Evolutionary conservation across 2,888 invertebrate species (phyloP).

Genomic region (Leucophora obtusa): DNA sequence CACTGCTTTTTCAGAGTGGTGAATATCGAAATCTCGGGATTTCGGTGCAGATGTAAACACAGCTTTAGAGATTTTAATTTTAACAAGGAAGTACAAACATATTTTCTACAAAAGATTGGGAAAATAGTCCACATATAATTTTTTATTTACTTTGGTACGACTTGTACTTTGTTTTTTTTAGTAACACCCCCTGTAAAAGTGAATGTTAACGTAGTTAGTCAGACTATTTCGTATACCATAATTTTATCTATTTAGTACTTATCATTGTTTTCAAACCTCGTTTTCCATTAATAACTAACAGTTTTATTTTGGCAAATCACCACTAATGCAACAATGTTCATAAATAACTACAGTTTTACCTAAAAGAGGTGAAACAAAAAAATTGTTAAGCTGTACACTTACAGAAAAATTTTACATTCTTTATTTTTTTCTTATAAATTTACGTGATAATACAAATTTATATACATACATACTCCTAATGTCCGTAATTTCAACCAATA

Average conservation of each 20-base stretch:
- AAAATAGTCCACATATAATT: constrained; percentile 21
- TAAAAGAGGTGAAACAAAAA: neutral
- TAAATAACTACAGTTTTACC: neutral
- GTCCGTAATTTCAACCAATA: too few species aligned
- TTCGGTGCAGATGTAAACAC: too few species aligned
- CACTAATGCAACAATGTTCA: constrained; percentile 1
- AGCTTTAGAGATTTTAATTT: too few species aligned
- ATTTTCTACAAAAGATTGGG: constrained; percentile 23
- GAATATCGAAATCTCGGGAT: too few species aligned
- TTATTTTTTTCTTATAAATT: too few species aligned
- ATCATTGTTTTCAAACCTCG: constrained; percentile 51
- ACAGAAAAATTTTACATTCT: too few species aligned
- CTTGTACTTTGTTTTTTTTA: neutral
- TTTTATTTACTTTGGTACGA: neutral
- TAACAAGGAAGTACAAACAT: constrained; percentile 51
- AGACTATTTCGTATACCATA: constrained; percentile 23
- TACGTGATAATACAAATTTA: too few species aligned
- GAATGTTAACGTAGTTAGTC: constrained; percentile 53
- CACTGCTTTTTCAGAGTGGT: too few species aligned
- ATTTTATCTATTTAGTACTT: constrained; percentile 50
- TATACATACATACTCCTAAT: too few species aligned
- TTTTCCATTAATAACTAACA: constrained; percentile 41
- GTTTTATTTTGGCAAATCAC: constrained; percentile 26
- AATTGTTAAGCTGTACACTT: neutral
- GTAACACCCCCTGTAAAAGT: constrained; percentile 61